Evolutionary conservation across 2,113 vertebrate species (phyloP).

Genomic region (Drymodes brunneopygia): DNA sequence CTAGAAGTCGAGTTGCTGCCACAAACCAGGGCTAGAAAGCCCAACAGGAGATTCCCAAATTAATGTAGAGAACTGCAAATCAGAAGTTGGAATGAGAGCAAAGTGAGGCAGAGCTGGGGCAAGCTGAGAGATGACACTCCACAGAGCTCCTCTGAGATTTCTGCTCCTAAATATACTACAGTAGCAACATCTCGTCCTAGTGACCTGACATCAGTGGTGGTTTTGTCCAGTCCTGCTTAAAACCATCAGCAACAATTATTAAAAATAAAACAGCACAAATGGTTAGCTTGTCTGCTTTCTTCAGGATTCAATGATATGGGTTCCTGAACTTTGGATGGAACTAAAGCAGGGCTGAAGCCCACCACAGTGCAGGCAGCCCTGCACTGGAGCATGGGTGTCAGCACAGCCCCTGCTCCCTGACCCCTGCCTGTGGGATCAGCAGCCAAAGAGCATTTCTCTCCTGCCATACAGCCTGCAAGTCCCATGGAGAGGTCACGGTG

Average conservation of each 20-base stretch:
- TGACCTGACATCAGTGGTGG: background rate
- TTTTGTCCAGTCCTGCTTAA: background rate
- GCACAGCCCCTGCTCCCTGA: background rate
- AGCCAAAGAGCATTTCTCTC: background rate
- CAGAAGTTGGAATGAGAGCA: background rate
- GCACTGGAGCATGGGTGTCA: background rate
- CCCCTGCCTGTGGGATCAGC: accelerated
- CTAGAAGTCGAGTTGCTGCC: background rate
- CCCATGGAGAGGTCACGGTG: background rate
- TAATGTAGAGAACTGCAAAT: background rate
- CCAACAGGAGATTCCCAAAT: constrained; percentile 51
- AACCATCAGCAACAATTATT: background rate
- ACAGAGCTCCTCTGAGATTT: background rate
- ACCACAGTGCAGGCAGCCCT: background rate
- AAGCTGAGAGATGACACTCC: background rate
- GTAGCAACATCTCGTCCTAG: background rate
- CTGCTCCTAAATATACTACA: constrained; percentile 15
- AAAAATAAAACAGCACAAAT: background rate
- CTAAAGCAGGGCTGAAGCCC: background rate
- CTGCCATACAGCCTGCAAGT: background rate
- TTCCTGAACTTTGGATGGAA: background rate
- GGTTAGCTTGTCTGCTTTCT: background rate
- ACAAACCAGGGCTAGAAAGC: constrained; percentile 2
- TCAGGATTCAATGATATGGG: background rate
- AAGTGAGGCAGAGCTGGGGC: background rate